Conservation (phyloP, 2,797 vertebrate genomes). For the Alcedo quadribrachys region DNA sequence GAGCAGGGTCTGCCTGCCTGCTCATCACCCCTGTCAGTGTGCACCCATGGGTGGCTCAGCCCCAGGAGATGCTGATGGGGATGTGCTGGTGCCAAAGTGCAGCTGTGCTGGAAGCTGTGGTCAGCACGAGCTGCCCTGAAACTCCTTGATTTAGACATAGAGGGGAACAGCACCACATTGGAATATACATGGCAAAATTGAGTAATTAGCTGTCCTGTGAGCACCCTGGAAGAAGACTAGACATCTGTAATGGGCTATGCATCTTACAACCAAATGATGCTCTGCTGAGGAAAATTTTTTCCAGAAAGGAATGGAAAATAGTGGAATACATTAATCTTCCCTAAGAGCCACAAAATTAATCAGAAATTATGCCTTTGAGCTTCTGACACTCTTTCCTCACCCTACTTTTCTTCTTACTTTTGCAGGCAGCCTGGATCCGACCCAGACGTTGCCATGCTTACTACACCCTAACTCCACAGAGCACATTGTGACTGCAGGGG, state of each 20-base stretch:
- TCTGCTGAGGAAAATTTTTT: background rate
- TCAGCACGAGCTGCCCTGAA: rapidly evolving
- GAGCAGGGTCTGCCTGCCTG: background rate
- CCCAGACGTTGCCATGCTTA: background rate
- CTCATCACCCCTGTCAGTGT: rapidly evolving
- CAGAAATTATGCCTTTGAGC: background rate
- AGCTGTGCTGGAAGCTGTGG: background rate
- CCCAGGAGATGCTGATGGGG: background rate
- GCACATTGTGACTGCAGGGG: background rate
- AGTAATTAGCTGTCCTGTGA: background rate
- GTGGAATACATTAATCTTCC: background rate
- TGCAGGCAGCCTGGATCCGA: background rate
- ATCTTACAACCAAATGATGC: background rate
- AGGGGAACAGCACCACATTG: background rate
- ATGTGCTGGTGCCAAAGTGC: rapidly evolving
- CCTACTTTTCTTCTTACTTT: background rate
- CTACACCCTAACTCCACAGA: background rate
- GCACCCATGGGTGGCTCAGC: background rate
- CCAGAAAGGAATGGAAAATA: background rate
- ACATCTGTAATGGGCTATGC: rapidly evolving
- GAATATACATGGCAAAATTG: background rate
- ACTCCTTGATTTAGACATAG: background rate
- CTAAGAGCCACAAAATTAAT: background rate
- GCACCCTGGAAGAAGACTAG: background rate
- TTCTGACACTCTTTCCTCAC: background rate